phyloP scores from a whole-genome alignment of 2,113 vertebrate species.

The Corythornis vintsioides region DNA sequence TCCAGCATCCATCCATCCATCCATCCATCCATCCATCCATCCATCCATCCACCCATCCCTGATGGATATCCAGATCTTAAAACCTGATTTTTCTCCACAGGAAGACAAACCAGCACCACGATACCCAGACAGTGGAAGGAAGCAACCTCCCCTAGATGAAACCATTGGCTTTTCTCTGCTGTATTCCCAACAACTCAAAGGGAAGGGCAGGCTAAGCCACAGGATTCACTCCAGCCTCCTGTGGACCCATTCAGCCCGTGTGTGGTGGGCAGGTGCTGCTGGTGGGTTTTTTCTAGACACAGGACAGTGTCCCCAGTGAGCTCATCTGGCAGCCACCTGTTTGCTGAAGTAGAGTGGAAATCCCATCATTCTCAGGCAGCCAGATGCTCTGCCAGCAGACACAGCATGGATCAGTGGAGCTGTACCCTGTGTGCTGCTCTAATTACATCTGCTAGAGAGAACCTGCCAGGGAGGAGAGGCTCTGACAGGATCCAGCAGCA shows the following conservation, averaged over 20 bases:
- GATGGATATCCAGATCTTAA: not conserved
- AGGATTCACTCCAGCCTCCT: not conserved
- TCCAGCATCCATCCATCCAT: not conserved
- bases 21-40: too few relatives aligned
- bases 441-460: not conserved
- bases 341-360: not conserved
- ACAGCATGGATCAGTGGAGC: not conserved
- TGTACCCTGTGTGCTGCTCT: not conserved
- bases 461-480: not conserved
- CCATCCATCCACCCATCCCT: too few relatives aligned
- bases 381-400: not conserved
- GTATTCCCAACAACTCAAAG: not conserved
- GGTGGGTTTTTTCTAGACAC: not conserved
- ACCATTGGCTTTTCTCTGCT: not conserved
- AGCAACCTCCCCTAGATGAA: not conserved
- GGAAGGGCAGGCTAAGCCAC: not conserved
- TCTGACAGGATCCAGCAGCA: not conserved
- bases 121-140: not conserved
- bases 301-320: not conserved
- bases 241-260: not conserved
- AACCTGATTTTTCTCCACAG: not conserved
- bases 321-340: not conserved
- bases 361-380: not conserved
- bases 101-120: not conserved
- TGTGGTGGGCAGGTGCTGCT: not conserved